Evolutionary conservation across 2,113 vertebrate genomes (phyloP).

Genomic region (Sula dactylatra): DNA sequence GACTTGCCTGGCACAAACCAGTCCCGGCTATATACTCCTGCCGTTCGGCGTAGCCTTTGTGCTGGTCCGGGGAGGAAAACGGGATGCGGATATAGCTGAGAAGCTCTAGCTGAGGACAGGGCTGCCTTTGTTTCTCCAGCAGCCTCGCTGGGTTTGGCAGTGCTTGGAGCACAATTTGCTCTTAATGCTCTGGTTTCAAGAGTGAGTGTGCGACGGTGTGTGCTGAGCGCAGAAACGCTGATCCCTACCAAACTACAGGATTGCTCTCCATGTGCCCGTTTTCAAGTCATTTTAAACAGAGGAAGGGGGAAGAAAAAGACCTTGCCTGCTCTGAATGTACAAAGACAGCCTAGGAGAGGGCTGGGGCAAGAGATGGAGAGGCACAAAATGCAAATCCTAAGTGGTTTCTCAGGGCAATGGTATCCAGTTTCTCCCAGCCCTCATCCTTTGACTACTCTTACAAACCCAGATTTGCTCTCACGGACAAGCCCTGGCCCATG

Average conservation of each 20-base stretch:
- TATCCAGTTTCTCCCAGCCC: not conserved
- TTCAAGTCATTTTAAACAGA: not conserved
- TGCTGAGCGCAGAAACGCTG: not conserved
- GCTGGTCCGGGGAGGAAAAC: not conserved
- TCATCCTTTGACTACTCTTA: not conserved
- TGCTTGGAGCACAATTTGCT: not conserved
- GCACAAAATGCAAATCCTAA: not conserved
- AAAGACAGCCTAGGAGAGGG: not conserved
- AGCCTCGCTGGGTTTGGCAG: not conserved
- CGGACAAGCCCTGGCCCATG: not conserved
- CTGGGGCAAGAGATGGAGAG: not conserved
- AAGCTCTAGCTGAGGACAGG: not conserved
- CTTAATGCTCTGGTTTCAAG: not conserved
- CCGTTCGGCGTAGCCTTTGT: not conserved
- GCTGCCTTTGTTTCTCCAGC: not conserved
- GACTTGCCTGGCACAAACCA: not conserved
- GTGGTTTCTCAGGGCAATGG: not conserved
- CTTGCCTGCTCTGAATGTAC: not conserved
- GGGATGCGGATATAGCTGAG: not conserved
- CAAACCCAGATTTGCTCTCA: not conserved
- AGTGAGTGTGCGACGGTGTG: fast-evolving
- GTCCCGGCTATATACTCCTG: not conserved
- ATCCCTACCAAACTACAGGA: not conserved
- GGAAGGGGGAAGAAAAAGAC: too few species aligned
- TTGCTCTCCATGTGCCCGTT: fast-evolving